Evolutionary conservation across 2,888 invertebrate genomes (phyloP), one percentile per base, ranked within the genome.

Genomic region (Pammene aurita): DNA sequence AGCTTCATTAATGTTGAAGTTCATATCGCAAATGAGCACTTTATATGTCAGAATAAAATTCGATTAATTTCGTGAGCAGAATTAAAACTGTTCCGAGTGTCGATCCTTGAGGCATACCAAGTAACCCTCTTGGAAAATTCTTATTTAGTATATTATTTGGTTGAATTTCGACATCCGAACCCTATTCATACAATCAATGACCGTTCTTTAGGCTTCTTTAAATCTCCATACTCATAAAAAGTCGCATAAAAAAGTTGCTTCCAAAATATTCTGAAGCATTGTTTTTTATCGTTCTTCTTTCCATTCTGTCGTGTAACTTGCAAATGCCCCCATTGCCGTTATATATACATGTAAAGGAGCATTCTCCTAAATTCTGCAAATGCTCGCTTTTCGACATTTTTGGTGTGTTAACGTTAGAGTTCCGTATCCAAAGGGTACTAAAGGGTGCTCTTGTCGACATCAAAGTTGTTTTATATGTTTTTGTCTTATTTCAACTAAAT

Each of bases 351-450:
- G 80, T 82, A 80, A 82, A 81, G 76, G 78, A 76, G 78, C 79
- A 80, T 83, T 81, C 80, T 80, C 83, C 78, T 86, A 85, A 86
- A 84, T 83, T 86, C 80, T 75, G 75, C 77, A 79, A 84, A 83
- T 80, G 81, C 82, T 83, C 80, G 77, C 78, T 75, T 71, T 77
- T 73, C 73, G 73, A 76, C 80, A 76, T 78, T 77, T 77, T 76
- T 62, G 73, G 76, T 58, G 73, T 76, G 72, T 76, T 74, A 76
- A 75, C 77, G 79, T 78, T 77, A 76, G 69, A 71, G 67, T 73
- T 78, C 77, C 72, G 74, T 68, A 63, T 70, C 71, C 71, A n/a
- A 71, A 72, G 70, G 70, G 70, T 70, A 62, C 62, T 52, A 41
- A 50, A 41, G 41, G 18, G 50, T 6, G 1, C 18, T 18, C 6